Evolutionary conservation across 2,888 invertebrate species (phyloP).

Genomic region (Eremobia ochroleuca): DNA sequence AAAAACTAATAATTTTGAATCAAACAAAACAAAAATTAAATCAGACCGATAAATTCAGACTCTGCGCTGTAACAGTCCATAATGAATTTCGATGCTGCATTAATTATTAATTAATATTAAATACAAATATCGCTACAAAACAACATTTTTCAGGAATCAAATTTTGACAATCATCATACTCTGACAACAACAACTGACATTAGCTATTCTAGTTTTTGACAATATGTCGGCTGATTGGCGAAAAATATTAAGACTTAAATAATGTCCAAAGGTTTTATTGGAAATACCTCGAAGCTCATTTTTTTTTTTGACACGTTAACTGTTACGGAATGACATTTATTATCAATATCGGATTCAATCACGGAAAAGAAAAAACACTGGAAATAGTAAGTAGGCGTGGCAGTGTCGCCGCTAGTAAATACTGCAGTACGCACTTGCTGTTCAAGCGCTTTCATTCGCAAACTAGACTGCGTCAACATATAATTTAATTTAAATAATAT

Average conservation of each 20-base stretch:
- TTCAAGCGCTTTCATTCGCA: too few species aligned
- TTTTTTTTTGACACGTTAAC: neutral
- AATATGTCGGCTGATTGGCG: neutral
- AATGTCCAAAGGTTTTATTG: neutral
- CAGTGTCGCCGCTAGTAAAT: too few species aligned
- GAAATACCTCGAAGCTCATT: neutral
- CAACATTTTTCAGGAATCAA: constrained; percentile 61
- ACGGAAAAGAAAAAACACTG: too few species aligned
- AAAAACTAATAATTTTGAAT: constrained; percentile 43
- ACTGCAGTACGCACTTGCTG: too few species aligned
- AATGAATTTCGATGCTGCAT: constrained; percentile 71
- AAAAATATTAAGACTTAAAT: constrained; percentile 20
- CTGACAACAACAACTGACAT: constrained; percentile 45
- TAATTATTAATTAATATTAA: constrained; percentile 41
- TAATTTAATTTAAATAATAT: too few species aligned
- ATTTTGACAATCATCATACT: constrained; percentile 64
- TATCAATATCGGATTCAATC: neutral
- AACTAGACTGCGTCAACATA: too few species aligned
- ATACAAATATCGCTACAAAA: constrained; percentile 61
- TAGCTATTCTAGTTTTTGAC: constrained; percentile 46
- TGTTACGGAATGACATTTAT: constrained; percentile 16
- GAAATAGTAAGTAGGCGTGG: too few species aligned
- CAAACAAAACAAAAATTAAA: constrained; percentile 57
- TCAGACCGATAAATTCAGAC: constrained; percentile 78
- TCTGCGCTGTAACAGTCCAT: constrained; percentile 79